phyloP scores from a whole-genome alignment of 2,113 vertebrate species.

The Glaucidium brasilianum region DNA sequence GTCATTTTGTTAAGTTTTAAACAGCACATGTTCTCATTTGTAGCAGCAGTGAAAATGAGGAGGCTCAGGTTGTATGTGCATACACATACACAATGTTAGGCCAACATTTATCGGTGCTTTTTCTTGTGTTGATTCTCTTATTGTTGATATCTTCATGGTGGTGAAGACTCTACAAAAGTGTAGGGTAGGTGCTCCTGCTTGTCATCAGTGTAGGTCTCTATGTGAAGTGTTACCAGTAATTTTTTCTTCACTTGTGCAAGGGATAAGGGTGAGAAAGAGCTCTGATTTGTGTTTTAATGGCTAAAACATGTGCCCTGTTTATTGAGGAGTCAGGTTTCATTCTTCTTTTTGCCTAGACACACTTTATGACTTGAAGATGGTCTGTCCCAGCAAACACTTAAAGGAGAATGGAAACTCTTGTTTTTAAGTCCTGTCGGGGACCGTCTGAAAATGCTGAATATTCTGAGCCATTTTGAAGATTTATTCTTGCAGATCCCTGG shows the following conservation, averaged over 20 bases:
- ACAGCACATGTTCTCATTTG: too few species aligned
- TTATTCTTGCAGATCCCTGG: too few species aligned
- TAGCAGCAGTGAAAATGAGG: not conserved
- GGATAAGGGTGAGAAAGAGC: not conserved
- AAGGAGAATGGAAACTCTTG: not conserved
- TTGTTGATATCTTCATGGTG: not conserved
- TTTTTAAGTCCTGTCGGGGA: not conserved
- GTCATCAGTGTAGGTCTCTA: not conserved
- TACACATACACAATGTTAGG: accelerated
- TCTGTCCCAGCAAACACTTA: not conserved
- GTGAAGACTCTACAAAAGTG: not conserved
- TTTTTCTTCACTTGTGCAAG: not conserved
- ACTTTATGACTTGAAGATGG: not conserved
- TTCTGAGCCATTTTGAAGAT: not conserved
- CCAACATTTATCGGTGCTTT: not conserved
- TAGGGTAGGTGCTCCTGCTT: not conserved
- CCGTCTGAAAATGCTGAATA: not conserved
- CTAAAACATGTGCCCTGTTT: not conserved
- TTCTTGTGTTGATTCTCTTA: not conserved
- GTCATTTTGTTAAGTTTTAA: not conserved
- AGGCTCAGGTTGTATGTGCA: not conserved
- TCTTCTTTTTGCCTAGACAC: not conserved
- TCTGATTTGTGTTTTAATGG: not conserved
- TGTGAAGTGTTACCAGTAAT: not conserved
- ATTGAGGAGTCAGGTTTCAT: not conserved